phyloP scores from a whole-genome alignment of 1,140 invertebrate genomes.

The Aphelinus atriplicis region DNA sequence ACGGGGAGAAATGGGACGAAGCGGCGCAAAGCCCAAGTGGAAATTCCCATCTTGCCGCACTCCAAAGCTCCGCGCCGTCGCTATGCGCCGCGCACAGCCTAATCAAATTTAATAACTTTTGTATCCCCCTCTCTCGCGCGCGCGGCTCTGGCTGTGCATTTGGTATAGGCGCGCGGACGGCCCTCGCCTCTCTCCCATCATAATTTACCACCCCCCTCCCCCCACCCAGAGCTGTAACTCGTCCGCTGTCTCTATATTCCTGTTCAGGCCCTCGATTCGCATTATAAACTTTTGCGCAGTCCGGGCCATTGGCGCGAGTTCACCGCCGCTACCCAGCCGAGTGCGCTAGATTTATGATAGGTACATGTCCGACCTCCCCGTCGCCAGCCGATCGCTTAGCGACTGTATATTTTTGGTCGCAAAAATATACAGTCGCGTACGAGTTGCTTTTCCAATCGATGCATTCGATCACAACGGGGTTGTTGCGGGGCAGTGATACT shows the following conservation, averaged over 20 bases:
- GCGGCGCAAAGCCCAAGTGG: slow-evolving; percentile 50
- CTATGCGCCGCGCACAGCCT: slow-evolving; percentile 56
- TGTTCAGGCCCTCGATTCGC: slow-evolving; percentile 39
- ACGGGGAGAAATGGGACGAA: neutral
- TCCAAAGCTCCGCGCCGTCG: slow-evolving; percentile 43
- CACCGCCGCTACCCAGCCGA: slow-evolving; percentile 39
- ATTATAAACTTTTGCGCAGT: slow-evolving; percentile 54
- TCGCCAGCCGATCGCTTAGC: neutral
- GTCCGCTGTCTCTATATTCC: no score
- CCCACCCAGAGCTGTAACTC: no score
- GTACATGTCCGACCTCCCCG: slow-evolving; percentile 45
- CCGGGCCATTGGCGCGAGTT: neutral
- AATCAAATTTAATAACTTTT: slow-evolving; percentile 68
- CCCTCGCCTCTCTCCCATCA: no score
- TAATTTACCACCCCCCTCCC: neutral
- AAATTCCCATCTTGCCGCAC: slow-evolving; percentile 52
- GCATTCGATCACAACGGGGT: no score
- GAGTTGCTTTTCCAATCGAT: no score
- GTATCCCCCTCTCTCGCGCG: slow-evolving; percentile 48
- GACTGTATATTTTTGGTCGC: slow-evolving; percentile 23
- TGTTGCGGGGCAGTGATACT: no score
- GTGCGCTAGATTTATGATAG: slow-evolving; percentile 57
- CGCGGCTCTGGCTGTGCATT: no score
- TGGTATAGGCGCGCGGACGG: no score
- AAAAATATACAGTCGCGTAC: no score